Percentiles rank a stretch among this genome's conserved stretches.
phyloP scores from a whole-genome alignment of 2,888 invertebrate species.

The Drosophila percnosoma region DNA sequence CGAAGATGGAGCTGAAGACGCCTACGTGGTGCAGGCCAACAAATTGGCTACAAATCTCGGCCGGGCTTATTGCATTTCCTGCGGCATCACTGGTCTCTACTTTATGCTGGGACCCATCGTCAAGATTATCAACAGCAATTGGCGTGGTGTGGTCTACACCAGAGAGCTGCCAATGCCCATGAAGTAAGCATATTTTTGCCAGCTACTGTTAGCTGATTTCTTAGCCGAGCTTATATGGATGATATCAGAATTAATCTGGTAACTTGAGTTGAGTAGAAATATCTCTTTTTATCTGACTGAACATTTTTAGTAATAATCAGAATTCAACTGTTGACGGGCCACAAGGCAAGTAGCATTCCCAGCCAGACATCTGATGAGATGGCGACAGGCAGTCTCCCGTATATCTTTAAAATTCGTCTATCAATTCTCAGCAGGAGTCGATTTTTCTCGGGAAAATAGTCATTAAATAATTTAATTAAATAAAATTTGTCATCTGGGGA shows the following conservation, averaged over 20 bases:
- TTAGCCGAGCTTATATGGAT: background rate
- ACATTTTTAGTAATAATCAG: background rate
- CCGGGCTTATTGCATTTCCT: constrained; percentile 71
- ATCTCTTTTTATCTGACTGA: background rate
- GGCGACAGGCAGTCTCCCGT: background rate
- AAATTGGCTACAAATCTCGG: constrained; percentile 62
- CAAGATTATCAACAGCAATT: constrained; percentile 59
- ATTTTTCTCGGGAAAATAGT: background rate
- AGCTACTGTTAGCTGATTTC: background rate
- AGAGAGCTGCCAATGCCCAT: constrained; percentile 82
- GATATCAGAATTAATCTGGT: background rate
- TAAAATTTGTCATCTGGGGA: background rate
- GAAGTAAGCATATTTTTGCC: constrained; percentile 63
- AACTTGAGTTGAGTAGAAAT: background rate
- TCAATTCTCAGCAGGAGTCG: background rate
- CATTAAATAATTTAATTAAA: background rate
- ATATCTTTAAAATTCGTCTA: background rate
- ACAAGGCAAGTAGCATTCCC: background rate
- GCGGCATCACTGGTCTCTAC: constrained; percentile 76
- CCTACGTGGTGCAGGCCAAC: constrained; percentile 64
- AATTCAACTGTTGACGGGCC: background rate
- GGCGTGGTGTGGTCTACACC: constrained; percentile 38
- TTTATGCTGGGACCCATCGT: constrained; percentile 80
- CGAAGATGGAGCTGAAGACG: background rate
- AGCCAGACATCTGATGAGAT: background rate